A percentile compares a stretch with the other conserved stretches of the same genome.
Evolutionary conservation across 2,113 vertebrate genomes (phyloP).

Genomic region (Etheostoma spectabile): DNA sequence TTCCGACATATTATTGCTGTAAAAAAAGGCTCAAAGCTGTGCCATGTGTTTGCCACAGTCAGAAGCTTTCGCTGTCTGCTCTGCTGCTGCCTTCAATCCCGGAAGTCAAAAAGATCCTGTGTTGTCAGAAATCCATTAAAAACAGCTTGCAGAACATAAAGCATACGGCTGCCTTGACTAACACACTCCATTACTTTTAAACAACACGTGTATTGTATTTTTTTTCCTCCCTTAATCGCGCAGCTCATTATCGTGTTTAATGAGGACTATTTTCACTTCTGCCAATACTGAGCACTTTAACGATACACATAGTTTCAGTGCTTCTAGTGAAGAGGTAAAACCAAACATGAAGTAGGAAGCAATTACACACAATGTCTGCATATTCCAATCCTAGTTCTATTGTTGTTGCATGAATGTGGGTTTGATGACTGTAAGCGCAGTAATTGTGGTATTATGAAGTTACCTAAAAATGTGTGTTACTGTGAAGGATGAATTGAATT

Average conservation of each 20-base stretch:
- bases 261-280: conserved; percentile 29
- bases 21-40: conserved; percentile 33
- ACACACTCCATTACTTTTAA: conserved; percentile 18
- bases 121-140: conserved; percentile 11
- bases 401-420: conserved; percentile 3
- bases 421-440: neutral
- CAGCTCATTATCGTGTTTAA: conserved; percentile 48
- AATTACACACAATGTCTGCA: conserved; percentile 15
- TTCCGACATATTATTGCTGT: conserved; percentile 5
- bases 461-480: neutral
- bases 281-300: conserved; percentile 10
- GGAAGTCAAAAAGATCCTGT: conserved; percentile 32
- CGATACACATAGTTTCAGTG: neutral
- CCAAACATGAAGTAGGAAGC: neutral
- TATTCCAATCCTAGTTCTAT: conserved; percentile 15
- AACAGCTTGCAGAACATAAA: conserved; percentile 9
- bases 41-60: neutral
- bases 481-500: conserved; percentile 34
- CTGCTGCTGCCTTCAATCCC: neutral
- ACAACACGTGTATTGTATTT: neutral
- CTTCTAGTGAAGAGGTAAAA: neutral
- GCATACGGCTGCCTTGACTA: neutral
- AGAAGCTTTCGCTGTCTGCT: conserved; percentile 14
- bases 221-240: neutral
- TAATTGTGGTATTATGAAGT: conserved; percentile 20